phyloP scores from a whole-genome alignment of 2,113 vertebrate genomes.

The Henicopernis longicauda region DNA sequence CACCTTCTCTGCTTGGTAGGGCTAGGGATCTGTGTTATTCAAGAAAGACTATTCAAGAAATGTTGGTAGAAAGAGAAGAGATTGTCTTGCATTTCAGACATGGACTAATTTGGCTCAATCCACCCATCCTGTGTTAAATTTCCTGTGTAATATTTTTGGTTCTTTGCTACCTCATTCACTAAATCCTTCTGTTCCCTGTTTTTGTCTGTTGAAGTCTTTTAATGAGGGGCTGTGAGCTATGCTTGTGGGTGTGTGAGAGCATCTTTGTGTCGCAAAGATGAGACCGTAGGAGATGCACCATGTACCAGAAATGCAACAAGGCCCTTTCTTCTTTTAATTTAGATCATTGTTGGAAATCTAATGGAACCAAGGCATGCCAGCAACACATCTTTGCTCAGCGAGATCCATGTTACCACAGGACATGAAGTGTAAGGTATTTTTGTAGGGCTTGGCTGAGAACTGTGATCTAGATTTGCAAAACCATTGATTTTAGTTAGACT shows the following conservation, averaged over 20 bases:
- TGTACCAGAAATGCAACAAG: background rate
- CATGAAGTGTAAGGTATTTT: background rate
- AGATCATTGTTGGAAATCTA: background rate
- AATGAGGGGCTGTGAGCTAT: background rate
- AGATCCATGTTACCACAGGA: background rate
- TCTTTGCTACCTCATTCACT: background rate
- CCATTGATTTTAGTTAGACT: rapidly evolving
- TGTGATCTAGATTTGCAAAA: background rate
- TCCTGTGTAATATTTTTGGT: background rate
- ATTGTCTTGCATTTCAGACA: background rate
- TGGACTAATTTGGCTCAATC: background rate
- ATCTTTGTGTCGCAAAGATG: background rate
- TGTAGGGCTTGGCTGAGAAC: background rate
- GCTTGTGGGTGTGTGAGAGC: background rate
- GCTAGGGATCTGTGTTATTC: background rate
- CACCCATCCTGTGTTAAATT: background rate
- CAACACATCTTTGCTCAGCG: rapidly evolving
- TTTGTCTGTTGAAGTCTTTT: background rate
- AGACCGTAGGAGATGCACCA: background rate
- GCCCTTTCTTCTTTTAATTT: background rate
- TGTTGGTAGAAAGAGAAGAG: background rate
- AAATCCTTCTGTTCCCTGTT: background rate
- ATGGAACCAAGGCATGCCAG: rapidly evolving
- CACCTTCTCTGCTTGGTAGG: background rate
- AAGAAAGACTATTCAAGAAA: background rate